phyloP scores from a whole-genome alignment of 2,113 vertebrate species.

The Macrotis lagotis region DNA sequence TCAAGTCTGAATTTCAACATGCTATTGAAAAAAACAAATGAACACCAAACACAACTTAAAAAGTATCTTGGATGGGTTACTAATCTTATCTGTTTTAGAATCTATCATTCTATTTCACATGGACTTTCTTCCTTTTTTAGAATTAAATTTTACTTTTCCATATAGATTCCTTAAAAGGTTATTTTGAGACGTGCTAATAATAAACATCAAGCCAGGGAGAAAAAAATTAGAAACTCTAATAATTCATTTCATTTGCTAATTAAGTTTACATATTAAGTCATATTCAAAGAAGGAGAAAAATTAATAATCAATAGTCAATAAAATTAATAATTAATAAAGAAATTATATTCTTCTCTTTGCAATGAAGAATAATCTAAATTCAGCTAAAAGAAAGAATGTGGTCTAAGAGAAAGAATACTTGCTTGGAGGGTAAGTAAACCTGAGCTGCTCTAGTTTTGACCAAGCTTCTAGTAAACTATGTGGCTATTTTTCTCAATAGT shows the following conservation, averaged over 20 bases:
- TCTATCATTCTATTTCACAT: constrained; percentile 23
- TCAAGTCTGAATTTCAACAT: constrained; percentile 28
- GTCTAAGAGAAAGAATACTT: background rate
- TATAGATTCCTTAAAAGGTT: background rate
- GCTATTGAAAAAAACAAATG: background rate
- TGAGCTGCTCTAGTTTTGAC: background rate
- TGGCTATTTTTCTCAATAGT: background rate
- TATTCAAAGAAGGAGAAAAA: background rate
- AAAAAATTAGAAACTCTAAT: background rate
- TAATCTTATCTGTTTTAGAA: constrained; percentile 63
- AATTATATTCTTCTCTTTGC: background rate
- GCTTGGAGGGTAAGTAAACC: background rate
- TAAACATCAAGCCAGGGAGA: background rate
- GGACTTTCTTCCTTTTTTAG: background rate
- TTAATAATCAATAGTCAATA: too few relatives aligned
- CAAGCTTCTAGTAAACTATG: background rate
- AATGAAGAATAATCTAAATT: background rate
- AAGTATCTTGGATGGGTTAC: constrained; percentile 52
- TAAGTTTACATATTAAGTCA: background rate
- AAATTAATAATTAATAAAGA: background rate
- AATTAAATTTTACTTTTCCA: background rate
- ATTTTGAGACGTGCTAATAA: background rate
- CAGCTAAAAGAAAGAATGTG: background rate
- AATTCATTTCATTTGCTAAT: background rate
- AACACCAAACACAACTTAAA: rapidly evolving